Evolutionary conservation across 2,888 invertebrate genomes (phyloP), one percentile per base, ranked within the genome.

Genomic region (Andrena chrysosceles): DNA sequence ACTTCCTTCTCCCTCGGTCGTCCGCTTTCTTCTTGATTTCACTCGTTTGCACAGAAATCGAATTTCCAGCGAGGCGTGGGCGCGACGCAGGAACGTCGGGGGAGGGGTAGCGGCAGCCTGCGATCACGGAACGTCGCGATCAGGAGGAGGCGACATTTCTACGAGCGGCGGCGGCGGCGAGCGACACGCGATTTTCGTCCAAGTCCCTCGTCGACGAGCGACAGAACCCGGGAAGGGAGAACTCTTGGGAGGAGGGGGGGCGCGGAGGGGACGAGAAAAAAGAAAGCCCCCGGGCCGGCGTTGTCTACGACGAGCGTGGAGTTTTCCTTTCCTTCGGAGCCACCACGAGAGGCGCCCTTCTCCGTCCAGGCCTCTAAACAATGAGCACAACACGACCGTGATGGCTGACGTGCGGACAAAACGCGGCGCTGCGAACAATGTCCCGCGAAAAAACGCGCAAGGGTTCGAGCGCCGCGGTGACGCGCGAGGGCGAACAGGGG

Each of bases 351-450:
- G 23, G 42, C 73, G 82, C 70, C 80, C 83, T 85, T 77, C 74
- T 74, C 71, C 71, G 63, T 68, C 72, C 42, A 42, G 70, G 82
- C 77, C 85, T 84, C 85, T 81, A 81, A 87, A 85, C 85, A 87
- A 87, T 87, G 87, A 87, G 75, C 68, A 87, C 87, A 87, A 87
- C 84, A 77, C 87, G 75, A 42, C 67, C 84, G 74, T 73, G 85
- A 84, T 77, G 77, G 80, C 78, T 82, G 79, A 72, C 84, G 76
- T 75, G 71, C 77, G 79, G 87, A 85, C 87, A 87, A 85, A 87
- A 87, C 85, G 81, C 74, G 85, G n/a, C 78, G 73, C 71, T 59
- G 59, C 64, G 87, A 86, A 86, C 87, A 87, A 87, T 87, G 83
- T 78, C 74, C 73, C 70, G 76, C 71, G 83, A 81, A 77, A 78